phyloP scores from a whole-genome alignment of 2,888 invertebrate species.

The Cheilosia variabilis region DNA sequence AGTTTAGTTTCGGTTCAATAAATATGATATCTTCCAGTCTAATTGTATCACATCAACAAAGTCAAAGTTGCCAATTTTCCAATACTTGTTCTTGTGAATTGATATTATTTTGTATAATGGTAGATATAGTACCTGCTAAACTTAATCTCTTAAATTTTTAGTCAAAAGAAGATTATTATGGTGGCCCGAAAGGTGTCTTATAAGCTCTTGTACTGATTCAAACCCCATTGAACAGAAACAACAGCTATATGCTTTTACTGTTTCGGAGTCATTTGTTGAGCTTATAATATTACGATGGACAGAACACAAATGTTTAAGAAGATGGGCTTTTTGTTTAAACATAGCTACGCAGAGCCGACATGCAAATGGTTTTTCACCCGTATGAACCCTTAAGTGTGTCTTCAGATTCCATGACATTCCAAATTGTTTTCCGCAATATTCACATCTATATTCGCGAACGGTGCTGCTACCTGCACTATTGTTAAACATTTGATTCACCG shows the following conservation, averaged over 20 bases:
- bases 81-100: constrained; percentile 66
- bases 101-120: constrained; percentile 33
- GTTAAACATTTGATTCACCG: constrained; percentile 68
- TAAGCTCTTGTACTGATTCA: constrained; percentile 93
- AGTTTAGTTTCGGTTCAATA: constrained; percentile 63
- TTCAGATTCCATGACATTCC: constrained; percentile 97
- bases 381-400: constrained; percentile 93
- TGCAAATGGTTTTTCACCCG: constrained; percentile 95
- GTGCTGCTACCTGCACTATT: constrained; percentile 83
- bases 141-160: constrained; percentile 92
- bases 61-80: constrained; percentile 69
- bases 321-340: constrained; percentile 96
- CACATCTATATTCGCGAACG: constrained; percentile 93
- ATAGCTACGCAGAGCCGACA: constrained; percentile 95
- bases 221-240: constrained; percentile 94
- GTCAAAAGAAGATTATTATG: constrained; percentile 94
- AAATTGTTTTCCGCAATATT: constrained; percentile 95
- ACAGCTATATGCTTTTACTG: constrained; percentile 91
- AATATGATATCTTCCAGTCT: constrained; percentile 69
- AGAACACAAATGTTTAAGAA: constrained; percentile 94
- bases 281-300: constrained; percentile 95
- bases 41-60: constrained; percentile 72
- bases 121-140: constrained; percentile 15
- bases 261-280: constrained; percentile 87
- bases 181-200: constrained; percentile 93